Evolutionary conservation across 2,113 vertebrate genomes (phyloP).

Genomic region (Cygnus buccinator): DNA sequence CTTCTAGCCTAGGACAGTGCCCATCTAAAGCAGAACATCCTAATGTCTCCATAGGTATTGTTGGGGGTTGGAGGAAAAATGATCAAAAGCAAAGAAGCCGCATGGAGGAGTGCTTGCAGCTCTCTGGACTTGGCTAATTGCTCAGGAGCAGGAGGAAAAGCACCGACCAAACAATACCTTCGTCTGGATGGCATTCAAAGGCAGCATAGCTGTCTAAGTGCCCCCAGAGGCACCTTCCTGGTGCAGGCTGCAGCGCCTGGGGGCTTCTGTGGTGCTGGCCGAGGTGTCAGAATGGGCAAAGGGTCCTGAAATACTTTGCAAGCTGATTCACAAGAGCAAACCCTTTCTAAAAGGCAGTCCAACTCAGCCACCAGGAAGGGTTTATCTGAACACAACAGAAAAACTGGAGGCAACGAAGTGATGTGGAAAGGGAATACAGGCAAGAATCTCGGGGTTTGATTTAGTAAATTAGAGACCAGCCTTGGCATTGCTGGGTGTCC

Average conservation of each 20-base stretch:
- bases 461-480: neutral
- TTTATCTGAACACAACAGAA: conserved; percentile 3
- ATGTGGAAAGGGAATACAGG: neutral
- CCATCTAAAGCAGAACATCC: neutral
- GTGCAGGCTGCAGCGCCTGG: neutral
- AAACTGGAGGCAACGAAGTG: conserved; percentile 10
- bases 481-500: neutral
- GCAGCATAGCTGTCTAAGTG: neutral
- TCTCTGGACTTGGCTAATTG: neutral
- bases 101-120: neutral
- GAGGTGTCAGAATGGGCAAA: neutral
- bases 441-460: neutral
- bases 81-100: neutral
- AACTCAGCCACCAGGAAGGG: neutral
- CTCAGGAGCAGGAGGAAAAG: neutral
- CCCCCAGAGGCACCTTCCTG: neutral
- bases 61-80: neutral
- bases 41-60: neutral
- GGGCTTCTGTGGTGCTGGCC: conserved; percentile 12
- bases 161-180: neutral
- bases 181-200: neutral
- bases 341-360: neutral
- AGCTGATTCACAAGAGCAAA: neutral
- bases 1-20: neutral
- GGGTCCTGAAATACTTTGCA: neutral